Base-by-base conservation (phyloP, 1,140 invertebrate species). In the Muscidifurax raptorellus region DNA sequence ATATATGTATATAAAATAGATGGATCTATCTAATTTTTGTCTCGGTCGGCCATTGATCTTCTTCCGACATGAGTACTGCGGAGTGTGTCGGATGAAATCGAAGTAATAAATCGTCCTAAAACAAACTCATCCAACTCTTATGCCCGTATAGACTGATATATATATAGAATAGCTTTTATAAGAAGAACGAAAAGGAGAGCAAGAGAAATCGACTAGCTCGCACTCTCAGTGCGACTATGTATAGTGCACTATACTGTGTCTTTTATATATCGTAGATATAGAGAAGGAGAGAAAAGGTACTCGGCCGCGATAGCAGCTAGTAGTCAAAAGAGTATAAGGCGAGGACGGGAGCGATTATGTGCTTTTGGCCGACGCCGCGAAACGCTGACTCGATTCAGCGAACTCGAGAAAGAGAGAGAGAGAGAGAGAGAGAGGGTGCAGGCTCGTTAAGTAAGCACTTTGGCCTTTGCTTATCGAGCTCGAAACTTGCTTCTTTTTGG, bases 401-500 rank as follows among this genome's bases (percentile, higher is more conserved):
- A 40, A 40, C 36, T 40, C 36, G 7, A 10, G 0, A 40, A 52
- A 40, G 6, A 18, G 30, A n/a, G 59, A 15, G 15, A 13, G 25
- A 36, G 22, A 36, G 77, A 36, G 9, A 27, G 25, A 22, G 15
- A 1, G 66, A 28, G 25, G 4, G 27, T 32, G 40, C 44, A 18
- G 32, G 36, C 72, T 44, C 72, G 71, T 79, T 82, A 85, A 85
- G 75, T 86, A 82, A 86, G 67, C 84, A 85, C 84, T 81, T 80
- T 80, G 47, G 47, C 27, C 78, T 64, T 82, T 81, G 84, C 84
- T 85, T 85, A 85, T 85, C 84, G 80, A 82, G 80, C 79, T 82
- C 64, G 10, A 85, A 82, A 77, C 59, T 81, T 64, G 22, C 66
- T 67, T 32, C 67, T 80, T 80, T 75, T 59, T 59, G 18, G 47